Evolutionary conservation across 2,113 vertebrate genomes (phyloP).

Genomic region (Bujurquina vittata): DNA sequence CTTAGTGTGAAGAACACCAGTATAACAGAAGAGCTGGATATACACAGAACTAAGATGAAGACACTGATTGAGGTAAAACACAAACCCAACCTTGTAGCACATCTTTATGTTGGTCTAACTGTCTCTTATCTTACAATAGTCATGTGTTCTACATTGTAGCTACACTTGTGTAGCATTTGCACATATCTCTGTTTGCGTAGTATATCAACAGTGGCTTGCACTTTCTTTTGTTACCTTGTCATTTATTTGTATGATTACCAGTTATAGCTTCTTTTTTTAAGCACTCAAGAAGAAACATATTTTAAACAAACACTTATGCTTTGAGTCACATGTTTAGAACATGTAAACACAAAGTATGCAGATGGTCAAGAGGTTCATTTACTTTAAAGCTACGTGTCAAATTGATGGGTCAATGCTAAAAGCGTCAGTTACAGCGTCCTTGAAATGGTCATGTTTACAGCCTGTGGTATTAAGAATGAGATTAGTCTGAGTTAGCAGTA

Average conservation of each 20-base stretch:
- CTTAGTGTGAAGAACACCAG: slow-evolving; percentile 82
- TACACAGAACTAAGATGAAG: slow-evolving; percentile 84
- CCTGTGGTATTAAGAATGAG: background rate
- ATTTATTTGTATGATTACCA: background rate
- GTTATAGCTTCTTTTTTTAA: too few relatives aligned
- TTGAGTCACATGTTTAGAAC: background rate
- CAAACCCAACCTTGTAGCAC: background rate
- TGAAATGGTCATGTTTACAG: background rate
- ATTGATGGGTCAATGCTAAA: background rate
- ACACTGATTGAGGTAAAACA: slow-evolving; percentile 86
- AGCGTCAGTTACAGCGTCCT: background rate
- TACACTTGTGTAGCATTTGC: background rate
- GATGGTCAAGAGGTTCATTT: background rate
- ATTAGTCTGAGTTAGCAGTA: background rate
- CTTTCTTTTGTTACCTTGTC: background rate
- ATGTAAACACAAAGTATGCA: background rate
- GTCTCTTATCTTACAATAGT: background rate
- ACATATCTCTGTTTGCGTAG: background rate
- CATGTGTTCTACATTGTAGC: background rate
- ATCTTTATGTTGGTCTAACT: background rate
- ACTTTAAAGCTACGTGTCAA: too few relatives aligned
- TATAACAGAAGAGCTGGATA: slow-evolving; percentile 84
- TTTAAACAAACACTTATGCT: background rate
- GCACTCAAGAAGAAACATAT: background rate
- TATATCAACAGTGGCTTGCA: background rate